Conservation (phyloP, 1,140 invertebrate genomes). For the Leguminivora glycinivorella region DNA sequence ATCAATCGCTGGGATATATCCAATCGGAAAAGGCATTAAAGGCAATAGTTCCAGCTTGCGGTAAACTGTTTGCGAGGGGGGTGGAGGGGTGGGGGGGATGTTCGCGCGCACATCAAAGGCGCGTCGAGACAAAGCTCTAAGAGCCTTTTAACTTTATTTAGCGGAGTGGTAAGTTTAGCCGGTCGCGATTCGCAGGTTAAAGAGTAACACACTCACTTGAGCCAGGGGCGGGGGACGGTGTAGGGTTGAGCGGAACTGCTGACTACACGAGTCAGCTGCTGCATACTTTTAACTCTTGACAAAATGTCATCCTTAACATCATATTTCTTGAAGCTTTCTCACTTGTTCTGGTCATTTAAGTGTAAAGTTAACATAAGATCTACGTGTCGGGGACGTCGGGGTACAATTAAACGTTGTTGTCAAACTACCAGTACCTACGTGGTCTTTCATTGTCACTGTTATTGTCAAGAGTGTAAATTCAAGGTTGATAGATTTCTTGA, state of each 20-base stretch:
- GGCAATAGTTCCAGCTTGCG: constrained; percentile 73
- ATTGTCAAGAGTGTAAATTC: too few relatives aligned
- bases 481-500: too few relatives aligned
- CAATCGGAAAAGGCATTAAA: constrained; percentile 71
- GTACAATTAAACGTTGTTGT: too few relatives aligned
- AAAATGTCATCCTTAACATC: too few relatives aligned
- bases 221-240: constrained; percentile 46
- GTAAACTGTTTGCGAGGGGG: constrained; percentile 71
- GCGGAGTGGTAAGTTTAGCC: constrained; percentile 78
- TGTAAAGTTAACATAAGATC: too few relatives aligned
- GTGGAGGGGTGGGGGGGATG: constrained; percentile 47
- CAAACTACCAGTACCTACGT: too few relatives aligned
- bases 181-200: constrained; percentile 78
- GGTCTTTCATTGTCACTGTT: too few relatives aligned
- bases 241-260: constrained; percentile 49
- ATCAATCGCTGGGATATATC: constrained; percentile 68
- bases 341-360: too few relatives aligned
- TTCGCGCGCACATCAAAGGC: constrained; percentile 71
- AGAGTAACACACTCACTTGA: constrained; percentile 78
- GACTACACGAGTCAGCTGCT: not conserved
- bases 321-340: too few relatives aligned
- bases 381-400: too few relatives aligned
- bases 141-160: constrained; percentile 79
- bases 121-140: constrained; percentile 74
- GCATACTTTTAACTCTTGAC: too few relatives aligned